phyloP scores from a whole-genome alignment of 2,113 vertebrate genomes.

The Epinephelus moara region DNA sequence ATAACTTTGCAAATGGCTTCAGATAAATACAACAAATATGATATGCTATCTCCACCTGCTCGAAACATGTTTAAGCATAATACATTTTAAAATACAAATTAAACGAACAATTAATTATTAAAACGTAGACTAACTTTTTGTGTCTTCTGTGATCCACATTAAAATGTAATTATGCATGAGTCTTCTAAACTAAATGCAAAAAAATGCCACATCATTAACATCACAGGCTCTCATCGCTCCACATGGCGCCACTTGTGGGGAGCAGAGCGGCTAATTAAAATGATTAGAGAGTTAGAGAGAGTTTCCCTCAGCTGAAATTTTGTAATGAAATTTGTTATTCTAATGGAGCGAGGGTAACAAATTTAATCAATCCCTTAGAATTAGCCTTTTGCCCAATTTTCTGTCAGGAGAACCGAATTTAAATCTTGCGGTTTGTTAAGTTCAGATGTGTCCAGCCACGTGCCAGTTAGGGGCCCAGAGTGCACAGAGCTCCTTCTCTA shows the following conservation, averaged over 20 bases:
- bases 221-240: constrained; percentile 27
- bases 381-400: constrained; percentile 41
- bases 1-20: neutral
- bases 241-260: constrained; percentile 24
- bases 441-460: neutral
- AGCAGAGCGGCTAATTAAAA: constrained; percentile 68
- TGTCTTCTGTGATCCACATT: constrained; percentile 22
- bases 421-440: constrained; percentile 21
- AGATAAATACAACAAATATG: neutral
- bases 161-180: constrained; percentile 7
- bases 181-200: constrained; percentile 14
- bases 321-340: constrained; percentile 75
- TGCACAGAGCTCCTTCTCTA: neutral
- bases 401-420: neutral
- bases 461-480: no score
- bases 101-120: constrained; percentile 21
- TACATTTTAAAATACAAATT: constrained; percentile 9
- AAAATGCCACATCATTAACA: constrained; percentile 24
- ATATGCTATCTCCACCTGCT: constrained; percentile 1
- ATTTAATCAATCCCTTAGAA: constrained; percentile 59
- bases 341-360: constrained; percentile 54
- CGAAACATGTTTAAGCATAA: neutral
- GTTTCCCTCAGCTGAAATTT: constrained; percentile 25
- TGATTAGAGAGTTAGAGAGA: constrained; percentile 57
- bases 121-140: constrained; percentile 15